Percentiles rank a stretch among this genome's conserved stretches.
Conservation (phyloP, 2,113 vertebrate genomes). For the Passer domesticus region DNA sequence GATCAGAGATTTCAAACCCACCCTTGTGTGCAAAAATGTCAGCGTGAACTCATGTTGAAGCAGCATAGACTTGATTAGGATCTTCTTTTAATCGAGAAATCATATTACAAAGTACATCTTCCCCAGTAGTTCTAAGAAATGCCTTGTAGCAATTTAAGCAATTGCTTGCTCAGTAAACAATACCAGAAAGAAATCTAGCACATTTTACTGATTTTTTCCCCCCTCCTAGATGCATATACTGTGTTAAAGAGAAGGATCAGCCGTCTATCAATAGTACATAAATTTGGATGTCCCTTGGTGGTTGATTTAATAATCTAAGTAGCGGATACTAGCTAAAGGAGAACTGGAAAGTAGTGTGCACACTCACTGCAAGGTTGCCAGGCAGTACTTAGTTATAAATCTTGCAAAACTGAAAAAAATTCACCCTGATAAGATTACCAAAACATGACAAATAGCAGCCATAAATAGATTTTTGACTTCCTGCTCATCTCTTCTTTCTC, state of each 20-base stretch:
- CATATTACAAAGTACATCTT: background rate
- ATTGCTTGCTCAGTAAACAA: background rate
- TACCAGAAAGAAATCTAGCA: background rate
- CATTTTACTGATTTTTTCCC: background rate
- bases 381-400: background rate
- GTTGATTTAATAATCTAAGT: background rate
- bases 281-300: background rate
- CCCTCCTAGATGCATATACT: background rate
- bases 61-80: background rate
- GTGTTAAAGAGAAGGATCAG: background rate
- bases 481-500: background rate
- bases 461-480: conserved; percentile 41
- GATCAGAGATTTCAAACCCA: background rate
- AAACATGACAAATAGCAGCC: conserved; percentile 8
- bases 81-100: conserved; percentile 1
- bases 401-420: background rate
- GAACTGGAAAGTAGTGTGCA: background rate
- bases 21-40: background rate
- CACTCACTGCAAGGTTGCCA: background rate
- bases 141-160: conserved; percentile 12
- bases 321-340: background rate
- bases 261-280: background rate
- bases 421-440: background rate
- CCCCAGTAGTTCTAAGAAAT: background rate
- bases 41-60: background rate